phyloP scores from a whole-genome alignment of 2,113 vertebrate genomes.

The Brachyhypopomus occidentalis region DNA sequence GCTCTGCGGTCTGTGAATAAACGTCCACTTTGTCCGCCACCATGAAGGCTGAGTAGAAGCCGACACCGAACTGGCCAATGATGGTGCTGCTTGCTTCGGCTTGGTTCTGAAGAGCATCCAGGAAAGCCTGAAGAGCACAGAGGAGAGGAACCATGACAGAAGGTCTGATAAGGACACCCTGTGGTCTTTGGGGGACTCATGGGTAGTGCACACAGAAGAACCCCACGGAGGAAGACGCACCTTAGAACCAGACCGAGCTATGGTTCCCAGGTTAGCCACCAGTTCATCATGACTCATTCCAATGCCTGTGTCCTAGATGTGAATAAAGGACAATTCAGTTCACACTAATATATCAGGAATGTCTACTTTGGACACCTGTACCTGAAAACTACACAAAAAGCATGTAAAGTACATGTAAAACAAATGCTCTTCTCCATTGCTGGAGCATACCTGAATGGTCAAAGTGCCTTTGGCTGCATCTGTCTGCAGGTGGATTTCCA shows the following conservation, averaged over 20 bases:
- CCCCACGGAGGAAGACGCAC: constrained; percentile 63
- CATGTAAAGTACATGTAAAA: neutral
- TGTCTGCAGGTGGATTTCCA: constrained; percentile 95
- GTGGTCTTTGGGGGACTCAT: neutral
- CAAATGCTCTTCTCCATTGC: neutral
- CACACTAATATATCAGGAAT: neutral
- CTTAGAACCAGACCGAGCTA: constrained; percentile 95
- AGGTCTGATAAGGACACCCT: neutral
- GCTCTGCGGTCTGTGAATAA: constrained; percentile 79
- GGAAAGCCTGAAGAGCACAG: constrained; percentile 79
- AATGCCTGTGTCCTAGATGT: constrained; percentile 88
- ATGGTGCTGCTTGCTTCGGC: constrained; percentile 88
- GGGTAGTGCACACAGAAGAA: neutral
- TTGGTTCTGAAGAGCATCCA: constrained; percentile 88
- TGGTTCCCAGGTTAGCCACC: constrained; percentile 90
- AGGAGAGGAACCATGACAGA: neutral
- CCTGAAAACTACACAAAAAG: neutral
- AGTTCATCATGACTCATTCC: constrained; percentile 93
- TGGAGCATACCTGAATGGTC: constrained; percentile 86
- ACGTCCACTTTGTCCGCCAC: constrained; percentile 90
- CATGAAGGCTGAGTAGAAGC: constrained; percentile 98
- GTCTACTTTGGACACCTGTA: neutral
- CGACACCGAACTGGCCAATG: constrained; percentile 97
- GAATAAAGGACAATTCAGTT: neutral
- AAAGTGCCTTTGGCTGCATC: constrained; percentile 83